These are phyloP conservation scores for Mobula birostris DNA, from an alignment of 2,113 vertebrate species.

Conservation along the genomic window DNA sequence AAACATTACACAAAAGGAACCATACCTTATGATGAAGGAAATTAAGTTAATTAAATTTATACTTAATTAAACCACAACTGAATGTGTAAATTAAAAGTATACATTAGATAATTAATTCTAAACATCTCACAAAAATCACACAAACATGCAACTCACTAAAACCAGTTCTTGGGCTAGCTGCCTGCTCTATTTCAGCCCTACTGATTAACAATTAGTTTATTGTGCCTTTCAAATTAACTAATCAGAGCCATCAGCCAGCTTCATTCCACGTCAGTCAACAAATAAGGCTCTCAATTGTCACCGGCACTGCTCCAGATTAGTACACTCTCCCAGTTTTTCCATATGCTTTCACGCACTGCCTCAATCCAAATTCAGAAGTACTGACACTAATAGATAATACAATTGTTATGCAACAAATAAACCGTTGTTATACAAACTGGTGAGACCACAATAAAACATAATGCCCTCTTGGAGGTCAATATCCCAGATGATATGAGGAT, in stretches of 20 bases:
- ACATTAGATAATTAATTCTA: not conserved
- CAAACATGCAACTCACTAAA: too few species aligned
- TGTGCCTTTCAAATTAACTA: not conserved
- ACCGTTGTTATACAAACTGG: not conserved
- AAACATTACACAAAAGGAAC: not conserved
- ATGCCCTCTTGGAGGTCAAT: not conserved
- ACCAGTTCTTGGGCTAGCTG: too few species aligned
- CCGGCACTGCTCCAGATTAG: not conserved
- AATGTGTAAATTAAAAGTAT: not conserved
- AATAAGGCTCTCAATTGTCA: not conserved
- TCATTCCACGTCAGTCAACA: not conserved
- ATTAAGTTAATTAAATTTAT: not conserved
- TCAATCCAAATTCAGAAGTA: not conserved
- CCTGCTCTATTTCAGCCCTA: not conserved
- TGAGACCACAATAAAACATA: not conserved
- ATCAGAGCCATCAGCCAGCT: not conserved
- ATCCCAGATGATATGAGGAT: not conserved
- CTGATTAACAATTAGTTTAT: not conserved
- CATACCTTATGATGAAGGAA: too few species aligned
- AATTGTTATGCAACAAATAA: conserved; percentile 13
- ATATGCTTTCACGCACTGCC: not conserved
- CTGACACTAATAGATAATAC: not conserved
- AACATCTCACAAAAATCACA: not conserved
- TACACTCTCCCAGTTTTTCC: not conserved
- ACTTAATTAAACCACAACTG: not conserved